phyloP scores from a whole-genome alignment of 2,113 vertebrate species.

The Machaerirhynchus nigripectus region DNA sequence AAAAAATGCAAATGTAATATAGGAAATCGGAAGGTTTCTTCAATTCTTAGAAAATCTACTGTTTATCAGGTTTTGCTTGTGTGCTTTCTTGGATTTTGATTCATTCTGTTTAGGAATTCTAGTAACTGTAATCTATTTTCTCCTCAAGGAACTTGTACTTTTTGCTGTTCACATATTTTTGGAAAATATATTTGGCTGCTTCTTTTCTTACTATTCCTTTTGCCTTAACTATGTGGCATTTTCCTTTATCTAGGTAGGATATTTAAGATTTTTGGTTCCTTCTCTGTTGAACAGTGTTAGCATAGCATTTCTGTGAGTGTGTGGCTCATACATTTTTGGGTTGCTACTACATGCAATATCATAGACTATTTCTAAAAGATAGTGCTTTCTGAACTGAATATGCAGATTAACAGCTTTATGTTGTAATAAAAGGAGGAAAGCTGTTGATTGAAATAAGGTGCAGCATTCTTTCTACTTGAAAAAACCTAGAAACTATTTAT shows the following conservation, averaged over 20 bases:
- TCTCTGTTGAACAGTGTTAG: background rate
- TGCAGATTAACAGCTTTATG: background rate
- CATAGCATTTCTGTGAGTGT: background rate
- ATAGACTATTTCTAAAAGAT: background rate
- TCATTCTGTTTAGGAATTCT: background rate
- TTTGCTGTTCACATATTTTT: background rate
- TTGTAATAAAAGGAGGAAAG: background rate
- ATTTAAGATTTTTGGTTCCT: background rate
- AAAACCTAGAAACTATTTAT: background rate
- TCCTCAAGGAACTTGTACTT: background rate
- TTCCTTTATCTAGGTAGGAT: background rate
- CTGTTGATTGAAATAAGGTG: background rate
- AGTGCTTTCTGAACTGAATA: background rate
- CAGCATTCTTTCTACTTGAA: background rate
- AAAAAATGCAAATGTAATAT: constrained; percentile 68
- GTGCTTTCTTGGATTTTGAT: background rate
- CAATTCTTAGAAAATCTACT: constrained; percentile 43
- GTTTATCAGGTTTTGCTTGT: background rate
- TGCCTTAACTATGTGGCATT: background rate
- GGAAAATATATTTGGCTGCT: background rate
- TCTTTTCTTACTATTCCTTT: background rate
- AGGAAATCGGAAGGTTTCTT: constrained; percentile 17
- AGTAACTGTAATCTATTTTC: background rate
- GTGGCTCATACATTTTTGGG: background rate
- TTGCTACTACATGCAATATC: background rate